Evolutionary conservation across 2,888 invertebrate species (phyloP), one percentile per base, ranked within the genome.

Genomic region (Thumatha senex): DNA sequence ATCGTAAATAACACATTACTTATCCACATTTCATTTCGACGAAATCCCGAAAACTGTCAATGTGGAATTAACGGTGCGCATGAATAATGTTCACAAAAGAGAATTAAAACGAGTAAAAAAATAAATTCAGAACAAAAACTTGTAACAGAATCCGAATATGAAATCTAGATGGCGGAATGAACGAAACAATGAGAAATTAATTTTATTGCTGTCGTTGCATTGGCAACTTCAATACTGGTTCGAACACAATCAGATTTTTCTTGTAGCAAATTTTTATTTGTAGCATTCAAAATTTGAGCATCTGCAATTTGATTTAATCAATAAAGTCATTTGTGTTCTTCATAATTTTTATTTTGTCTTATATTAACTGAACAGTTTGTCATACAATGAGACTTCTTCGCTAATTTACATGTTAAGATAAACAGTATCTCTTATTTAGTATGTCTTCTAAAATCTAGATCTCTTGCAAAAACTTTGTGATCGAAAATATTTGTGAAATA

Each of bases 121-220:
- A 24, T 9, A 36, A 36, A n/a, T n/a, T 12, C 12, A 35, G 18
- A 24, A 40, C 13, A 40, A 45, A 36, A 36, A 35, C 15, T 43
- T 14, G 13, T 54, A 53, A 51, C 45, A 46, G 46, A 62, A 44
- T 42, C 34, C 31, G 33, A 33, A 49, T 52, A 51, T 47, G 44
- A 14, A 14, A 43, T 36, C 36, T 48, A 34, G 24, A 29, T 46
- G 48, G 38, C 35, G n/a, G 38, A 47, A 49, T 40, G 44, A 44
- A 49, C 13, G 15, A 47, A 55, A 56, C 56, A 43, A 67, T 64
- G 51, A 67, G 5, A 60, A 55, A 53, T 53, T 56, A 47, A 51
- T 57, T 55, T 52, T 14, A 60, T 60, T 67, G 54, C 51, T 39
- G 39, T 51, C 46, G 35, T 35, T 44, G 49, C 44, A 49, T 29